Percentiles rank a stretch among this genome's conserved stretches.
phyloP scores from a whole-genome alignment of 2,113 vertebrate genomes.

The Mugil cephalus region DNA sequence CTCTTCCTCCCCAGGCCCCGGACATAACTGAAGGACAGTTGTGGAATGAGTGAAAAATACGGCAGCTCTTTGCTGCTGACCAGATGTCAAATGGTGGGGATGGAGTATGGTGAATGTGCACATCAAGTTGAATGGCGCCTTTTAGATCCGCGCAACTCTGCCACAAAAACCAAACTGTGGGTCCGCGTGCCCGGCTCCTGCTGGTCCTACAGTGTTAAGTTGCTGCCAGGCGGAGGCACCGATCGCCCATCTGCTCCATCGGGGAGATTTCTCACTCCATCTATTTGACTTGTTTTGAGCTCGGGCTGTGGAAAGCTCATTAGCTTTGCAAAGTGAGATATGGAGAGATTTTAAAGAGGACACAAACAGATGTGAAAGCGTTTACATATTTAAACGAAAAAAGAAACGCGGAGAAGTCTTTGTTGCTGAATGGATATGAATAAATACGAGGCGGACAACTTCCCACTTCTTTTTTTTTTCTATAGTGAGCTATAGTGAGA shows the following conservation, averaged over 20 bases:
- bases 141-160: conserved; percentile 44
- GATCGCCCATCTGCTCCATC: conserved; percentile 82
- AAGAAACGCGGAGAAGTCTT: conserved; percentile 14
- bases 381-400: conserved; percentile 51
- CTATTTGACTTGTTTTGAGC: conserved; percentile 75
- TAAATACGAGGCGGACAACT: conserved; percentile 45
- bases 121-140: conserved; percentile 56
- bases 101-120: conserved; percentile 60
- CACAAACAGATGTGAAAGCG: conserved; percentile 57
- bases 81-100: conserved; percentile 75
- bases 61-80: conserved; percentile 50
- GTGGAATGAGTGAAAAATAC: conserved; percentile 27
- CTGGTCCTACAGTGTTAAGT: conserved; percentile 70
- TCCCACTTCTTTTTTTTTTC: conserved; percentile 47
- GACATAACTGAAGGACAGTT: conserved; percentile 61
- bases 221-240: conserved; percentile 78
- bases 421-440: conserved; percentile 53
- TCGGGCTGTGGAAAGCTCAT: conserved; percentile 69
- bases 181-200: conserved; percentile 62
- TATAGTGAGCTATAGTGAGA: too few relatives aligned
- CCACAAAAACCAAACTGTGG: conserved; percentile 61
- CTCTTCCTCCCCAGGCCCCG: conserved; percentile 31
- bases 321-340: conserved; percentile 70
- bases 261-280: conserved; percentile 76
- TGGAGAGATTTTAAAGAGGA: conserved; percentile 53